These are phyloP conservation scores for Eupithecia tripunctaria DNA, from an alignment of 2,888 invertebrate species.

Conservation along the genomic window DNA sequence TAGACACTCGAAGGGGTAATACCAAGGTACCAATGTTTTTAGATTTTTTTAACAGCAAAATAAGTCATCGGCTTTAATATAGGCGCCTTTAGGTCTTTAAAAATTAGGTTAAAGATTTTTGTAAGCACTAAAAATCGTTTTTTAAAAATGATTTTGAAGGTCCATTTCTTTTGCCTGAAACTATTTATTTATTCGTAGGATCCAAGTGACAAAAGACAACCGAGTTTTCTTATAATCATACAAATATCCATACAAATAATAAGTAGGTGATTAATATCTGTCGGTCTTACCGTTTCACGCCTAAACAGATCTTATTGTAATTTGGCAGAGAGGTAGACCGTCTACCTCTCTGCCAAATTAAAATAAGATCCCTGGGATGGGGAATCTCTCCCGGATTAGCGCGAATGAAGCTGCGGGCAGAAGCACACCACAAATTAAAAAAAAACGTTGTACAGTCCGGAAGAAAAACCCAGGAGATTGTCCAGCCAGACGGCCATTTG, in stretches of 20 bases:
- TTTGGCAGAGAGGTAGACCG: too few relatives aligned
- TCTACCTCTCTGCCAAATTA: too few relatives aligned
- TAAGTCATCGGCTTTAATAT: background rate
- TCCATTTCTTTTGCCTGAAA: background rate
- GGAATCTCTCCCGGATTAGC: too few relatives aligned
- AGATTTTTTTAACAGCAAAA: background rate
- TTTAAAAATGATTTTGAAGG: background rate
- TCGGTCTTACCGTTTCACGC: too few relatives aligned
- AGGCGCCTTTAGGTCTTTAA: background rate
- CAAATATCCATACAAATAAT: too few relatives aligned
- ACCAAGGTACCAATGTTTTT: background rate
- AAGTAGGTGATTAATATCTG: too few relatives aligned
- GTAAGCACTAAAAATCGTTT: background rate
- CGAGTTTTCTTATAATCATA: background rate
- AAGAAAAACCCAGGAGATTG: background rate
- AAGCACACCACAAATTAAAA: background rate
- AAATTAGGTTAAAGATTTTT: background rate
- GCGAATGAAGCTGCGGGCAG: too few relatives aligned
- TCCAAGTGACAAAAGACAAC: background rate
- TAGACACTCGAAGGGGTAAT: background rate
- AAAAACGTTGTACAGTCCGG: background rate
- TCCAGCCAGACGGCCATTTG: background rate
- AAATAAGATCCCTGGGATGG: too few relatives aligned
- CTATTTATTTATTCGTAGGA: too few relatives aligned
- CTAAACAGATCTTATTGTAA: too few relatives aligned